Percentiles rank a stretch among this genome's conserved stretches.
phyloP scores from a whole-genome alignment of 2,113 vertebrate genomes.

The Lynx canadensis region DNA sequence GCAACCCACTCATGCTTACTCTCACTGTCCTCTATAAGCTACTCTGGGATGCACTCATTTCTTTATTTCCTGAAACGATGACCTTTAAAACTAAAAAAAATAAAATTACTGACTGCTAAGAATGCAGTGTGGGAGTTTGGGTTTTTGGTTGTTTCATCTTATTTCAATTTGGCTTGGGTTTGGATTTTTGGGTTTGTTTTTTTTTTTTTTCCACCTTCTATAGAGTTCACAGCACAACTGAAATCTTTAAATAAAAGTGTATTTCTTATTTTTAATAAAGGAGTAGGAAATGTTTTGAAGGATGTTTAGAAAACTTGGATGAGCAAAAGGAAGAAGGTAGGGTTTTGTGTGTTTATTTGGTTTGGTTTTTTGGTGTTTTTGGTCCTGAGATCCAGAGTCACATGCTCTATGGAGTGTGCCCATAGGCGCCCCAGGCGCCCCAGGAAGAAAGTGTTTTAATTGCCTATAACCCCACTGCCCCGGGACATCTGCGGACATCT shows the following conservation, averaged over 20 bases:
- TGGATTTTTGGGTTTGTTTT: background rate
- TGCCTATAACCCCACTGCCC: background rate
- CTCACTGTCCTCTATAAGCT: background rate
- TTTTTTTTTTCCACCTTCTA: background rate
- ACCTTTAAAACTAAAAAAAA: background rate
- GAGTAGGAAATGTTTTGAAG: background rate
- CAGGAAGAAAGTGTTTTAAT: background rate
- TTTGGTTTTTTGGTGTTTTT: background rate
- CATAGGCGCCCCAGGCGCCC: background rate
- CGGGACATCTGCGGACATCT: fast-evolving
- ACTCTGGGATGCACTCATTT: background rate
- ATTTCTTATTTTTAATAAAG: background rate
- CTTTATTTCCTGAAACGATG: conserved; percentile 8
- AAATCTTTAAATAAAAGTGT: background rate
- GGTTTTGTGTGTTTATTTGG: background rate
- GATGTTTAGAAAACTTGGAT: background rate
- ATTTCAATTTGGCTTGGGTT: background rate
- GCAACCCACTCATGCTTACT: background rate
- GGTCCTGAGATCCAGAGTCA: background rate
- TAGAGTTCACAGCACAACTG: background rate
- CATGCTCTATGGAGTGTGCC: background rate
- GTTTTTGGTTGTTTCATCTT: background rate
- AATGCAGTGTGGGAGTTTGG: background rate
- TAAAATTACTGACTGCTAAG: background rate
- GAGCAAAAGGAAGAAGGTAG: background rate